Percentiles rank a stretch among this genome's conserved stretches.
Conservation (phyloP, 2,797 vertebrate species). For the Margarornis squamiger region DNA sequence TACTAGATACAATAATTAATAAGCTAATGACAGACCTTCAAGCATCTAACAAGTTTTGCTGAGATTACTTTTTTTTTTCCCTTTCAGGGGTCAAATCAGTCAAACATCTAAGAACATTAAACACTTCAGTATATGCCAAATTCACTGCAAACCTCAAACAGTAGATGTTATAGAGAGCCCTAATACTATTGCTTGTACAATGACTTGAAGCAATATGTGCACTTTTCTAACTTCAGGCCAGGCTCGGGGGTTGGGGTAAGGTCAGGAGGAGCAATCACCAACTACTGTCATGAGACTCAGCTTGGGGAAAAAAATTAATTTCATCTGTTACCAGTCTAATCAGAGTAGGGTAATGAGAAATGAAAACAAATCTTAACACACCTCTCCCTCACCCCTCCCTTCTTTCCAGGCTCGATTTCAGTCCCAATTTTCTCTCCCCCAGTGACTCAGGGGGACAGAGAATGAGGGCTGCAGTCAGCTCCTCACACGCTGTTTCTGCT, state of each 20-base stretch:
- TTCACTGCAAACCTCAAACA: background rate
- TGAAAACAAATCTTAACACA: background rate
- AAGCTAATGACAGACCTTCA: background rate
- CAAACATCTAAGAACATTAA: background rate
- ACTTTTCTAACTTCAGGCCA: background rate
- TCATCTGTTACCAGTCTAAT: background rate
- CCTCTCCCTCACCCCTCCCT: background rate
- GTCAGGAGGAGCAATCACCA: background rate
- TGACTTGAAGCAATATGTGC: background rate
- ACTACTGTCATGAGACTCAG: background rate
- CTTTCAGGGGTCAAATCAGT: background rate
- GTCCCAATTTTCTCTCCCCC: too few species aligned
- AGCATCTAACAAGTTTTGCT: background rate
- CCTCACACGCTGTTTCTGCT: background rate
- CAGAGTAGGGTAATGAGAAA: background rate
- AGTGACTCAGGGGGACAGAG: background rate
- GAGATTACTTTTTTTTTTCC: background rate
- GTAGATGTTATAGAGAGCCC: background rate
- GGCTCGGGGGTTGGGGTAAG: background rate
- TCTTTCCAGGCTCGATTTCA: background rate
- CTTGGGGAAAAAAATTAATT: background rate
- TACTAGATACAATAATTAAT: slow-evolving; percentile 3
- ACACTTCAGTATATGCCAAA: background rate
- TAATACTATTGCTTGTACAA: rapidly evolving
- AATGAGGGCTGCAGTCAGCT: background rate